Conservation (phyloP, 2,797 vertebrate species). For the Petrocephalus schoutedeni region DNA sequence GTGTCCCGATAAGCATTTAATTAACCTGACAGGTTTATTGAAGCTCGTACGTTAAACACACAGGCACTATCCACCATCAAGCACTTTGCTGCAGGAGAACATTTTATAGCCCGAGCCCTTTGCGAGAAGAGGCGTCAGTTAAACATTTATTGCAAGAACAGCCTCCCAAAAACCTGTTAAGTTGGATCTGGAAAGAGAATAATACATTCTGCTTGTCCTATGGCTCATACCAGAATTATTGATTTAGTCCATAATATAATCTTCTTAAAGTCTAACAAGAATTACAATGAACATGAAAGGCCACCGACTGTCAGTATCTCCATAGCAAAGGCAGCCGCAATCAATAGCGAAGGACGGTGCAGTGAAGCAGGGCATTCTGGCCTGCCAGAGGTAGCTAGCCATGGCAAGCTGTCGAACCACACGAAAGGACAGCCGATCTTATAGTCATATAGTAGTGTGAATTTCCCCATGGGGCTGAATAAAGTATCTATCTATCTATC, state of each 20-base stretch:
- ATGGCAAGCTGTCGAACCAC: neutral
- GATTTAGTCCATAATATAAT: neutral
- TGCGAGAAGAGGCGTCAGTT: neutral
- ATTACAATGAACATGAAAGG: neutral
- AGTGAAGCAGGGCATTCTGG: neutral
- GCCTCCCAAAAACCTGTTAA: neutral
- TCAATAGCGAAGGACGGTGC: neutral
- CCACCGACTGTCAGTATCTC: neutral
- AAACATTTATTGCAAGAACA: constrained; percentile 1
- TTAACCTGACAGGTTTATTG: neutral
- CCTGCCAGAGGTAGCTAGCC: neutral
- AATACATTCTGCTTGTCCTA: neutral
- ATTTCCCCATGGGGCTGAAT: too few species aligned
- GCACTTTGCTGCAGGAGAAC: neutral
- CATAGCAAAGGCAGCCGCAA: neutral
- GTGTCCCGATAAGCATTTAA: neutral
- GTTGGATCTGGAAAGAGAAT: neutral
- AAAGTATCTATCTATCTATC: too few species aligned
- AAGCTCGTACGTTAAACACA: neutral
- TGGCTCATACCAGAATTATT: neutral
- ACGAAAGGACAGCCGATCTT: neutral
- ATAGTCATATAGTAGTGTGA: neutral
- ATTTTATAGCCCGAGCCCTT: neutral
- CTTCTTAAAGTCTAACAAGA: neutral
- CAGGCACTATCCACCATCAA: neutral